Evolutionary conservation across 35 echinoderm and acorn worm genomes (phyloP), one percentile per base, ranked within the genome.

Genomic region (Strongylocentrotus purpuratus): DNA sequence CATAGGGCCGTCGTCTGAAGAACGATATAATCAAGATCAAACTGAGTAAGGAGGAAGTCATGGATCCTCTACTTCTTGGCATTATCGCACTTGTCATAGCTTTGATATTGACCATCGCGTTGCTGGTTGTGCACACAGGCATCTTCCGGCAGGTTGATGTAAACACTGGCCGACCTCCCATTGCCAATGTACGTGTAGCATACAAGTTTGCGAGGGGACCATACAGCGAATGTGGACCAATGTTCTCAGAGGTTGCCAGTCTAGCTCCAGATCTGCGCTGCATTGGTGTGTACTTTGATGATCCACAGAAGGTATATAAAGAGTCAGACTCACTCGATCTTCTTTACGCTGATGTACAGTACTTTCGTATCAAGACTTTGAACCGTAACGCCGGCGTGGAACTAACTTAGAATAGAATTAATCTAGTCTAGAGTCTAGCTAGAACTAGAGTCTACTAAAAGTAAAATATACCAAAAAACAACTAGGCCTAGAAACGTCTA

Each of bases 271-370:
- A 95, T 59, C 85, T 96, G 25, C 92, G 97, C 11, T 88, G 88
- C 31, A 94, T 97, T 94, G 98, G 88, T 2, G 88, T 99, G 28
- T 99, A 97, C 85, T 99, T 97, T 93, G 98, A 99, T 94, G 95
- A 97, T 85, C 98, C 98, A 12, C 90, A 94, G 25, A 97, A 86
- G 97, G 98, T 99, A 97, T 93, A n/a, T 2, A 47, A 59, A 59
- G 45, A 22, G n/a, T n/a, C n/a, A n/a, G n/a, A n/a, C n/a, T n/a
- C n/a, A n/a, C n/a, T n/a, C n/a, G n/a, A n/a, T n/a, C n/a, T n/a
- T n/a, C n/a, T n/a, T n/a, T n/a, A n/a, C n/a, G n/a, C n/a, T n/a
- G n/a, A n/a, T n/a, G n/a, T n/a, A n/a, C n/a, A n/a, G n/a, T n/a
- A n/a, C n/a, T n/a, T n/a, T n/a, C n/a, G n/a, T n/a, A n/a, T n/a